A percentile compares a stretch with the other conserved stretches of the same genome.
Conservation (phyloP, 64 coral and sea anemone species). For the Pocillopora damicornis region DNA sequence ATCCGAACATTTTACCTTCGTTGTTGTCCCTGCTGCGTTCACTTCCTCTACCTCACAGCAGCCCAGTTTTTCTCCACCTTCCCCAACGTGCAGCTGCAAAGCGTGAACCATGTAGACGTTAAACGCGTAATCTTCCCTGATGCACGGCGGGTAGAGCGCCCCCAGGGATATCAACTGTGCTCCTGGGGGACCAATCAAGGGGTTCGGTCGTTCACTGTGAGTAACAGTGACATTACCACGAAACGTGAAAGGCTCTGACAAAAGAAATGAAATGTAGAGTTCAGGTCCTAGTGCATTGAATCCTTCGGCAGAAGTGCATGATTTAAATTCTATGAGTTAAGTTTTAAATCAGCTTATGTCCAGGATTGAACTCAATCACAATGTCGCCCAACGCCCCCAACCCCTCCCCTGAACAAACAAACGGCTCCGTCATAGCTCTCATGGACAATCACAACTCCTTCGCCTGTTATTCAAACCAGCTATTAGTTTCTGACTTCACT, state of each 20-base stretch:
- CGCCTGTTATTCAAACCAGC: too few species aligned
- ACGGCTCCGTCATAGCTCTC: too few species aligned
- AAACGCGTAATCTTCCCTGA: constrained; percentile 34
- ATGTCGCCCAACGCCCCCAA: too few species aligned
- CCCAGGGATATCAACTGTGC: constrained; percentile 12
- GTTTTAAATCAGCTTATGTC: background rate
- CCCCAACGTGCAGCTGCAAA: background rate
- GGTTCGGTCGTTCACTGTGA: constrained; percentile 8
- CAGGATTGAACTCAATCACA: too few species aligned
- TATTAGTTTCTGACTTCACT: too few species aligned
- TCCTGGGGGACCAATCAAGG: constrained; percentile 31
- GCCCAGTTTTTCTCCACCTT: constrained; percentile 22
- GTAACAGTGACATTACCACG: constrained; percentile 31
- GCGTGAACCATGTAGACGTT: constrained; percentile 1
- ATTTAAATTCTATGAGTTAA: background rate
- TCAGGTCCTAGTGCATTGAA: background rate
- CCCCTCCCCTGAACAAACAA: too few species aligned
- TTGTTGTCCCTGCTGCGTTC: constrained; percentile 42
- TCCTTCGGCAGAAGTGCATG: background rate
- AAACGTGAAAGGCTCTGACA: constrained; percentile 16
- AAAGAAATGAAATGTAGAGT: background rate
- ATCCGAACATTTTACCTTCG: constrained; percentile 16
- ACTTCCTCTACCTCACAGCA: constrained; percentile 44
- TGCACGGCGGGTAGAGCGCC: constrained; percentile 49
- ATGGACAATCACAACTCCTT: too few species aligned